Evolutionary conservation across 2,888 invertebrate species (phyloP), one percentile per base, ranked within the genome.

Genomic region (Parnassius glacialis): DNA sequence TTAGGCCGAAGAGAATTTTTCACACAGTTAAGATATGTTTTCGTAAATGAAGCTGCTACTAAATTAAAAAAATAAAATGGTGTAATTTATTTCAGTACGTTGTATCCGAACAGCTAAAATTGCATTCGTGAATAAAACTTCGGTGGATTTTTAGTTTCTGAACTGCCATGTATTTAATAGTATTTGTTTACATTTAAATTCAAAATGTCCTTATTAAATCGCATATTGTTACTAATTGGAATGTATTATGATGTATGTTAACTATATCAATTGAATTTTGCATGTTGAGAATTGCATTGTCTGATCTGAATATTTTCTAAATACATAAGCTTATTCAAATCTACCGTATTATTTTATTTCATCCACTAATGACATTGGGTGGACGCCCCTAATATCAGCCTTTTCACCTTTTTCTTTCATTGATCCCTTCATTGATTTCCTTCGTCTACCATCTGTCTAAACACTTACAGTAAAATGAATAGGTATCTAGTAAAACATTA

Each of bases 261-360:
- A 42, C 58, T 54, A 54, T 42, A 54, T 67, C 53, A 44, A 48
- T 65, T 57, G 44, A 60, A 65, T 64, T 66, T 66, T 72, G 72
- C 69, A 74, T 74, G 73, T 70, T 51, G 45, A 5, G 1, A 73
- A 69, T 62, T 67, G 69, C 69, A 68, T 64, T 76, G 74, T 81
- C 74, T 73, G 79, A 80, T 80, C 78, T 80, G 78, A 76, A 71
- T 71, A 72, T 74, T 76, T 74, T 72, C 67, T 66, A 73, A 79
- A 77, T 59, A 79, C 78, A 74, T 75, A 74, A 75, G 79, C 79
- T 81, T 82, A 75, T 70, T 72, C 64, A 74, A 67, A 67, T 61
- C 62, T 63, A 25, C 48, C 56, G 60, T 72, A 65, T 80, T 72
- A 72, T 78, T 79, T 13, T 13, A 5, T 41, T 43, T 47, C 42